Conservation (phyloP, 2,113 vertebrate genomes). For the Patagioenas fasciata region DNA sequence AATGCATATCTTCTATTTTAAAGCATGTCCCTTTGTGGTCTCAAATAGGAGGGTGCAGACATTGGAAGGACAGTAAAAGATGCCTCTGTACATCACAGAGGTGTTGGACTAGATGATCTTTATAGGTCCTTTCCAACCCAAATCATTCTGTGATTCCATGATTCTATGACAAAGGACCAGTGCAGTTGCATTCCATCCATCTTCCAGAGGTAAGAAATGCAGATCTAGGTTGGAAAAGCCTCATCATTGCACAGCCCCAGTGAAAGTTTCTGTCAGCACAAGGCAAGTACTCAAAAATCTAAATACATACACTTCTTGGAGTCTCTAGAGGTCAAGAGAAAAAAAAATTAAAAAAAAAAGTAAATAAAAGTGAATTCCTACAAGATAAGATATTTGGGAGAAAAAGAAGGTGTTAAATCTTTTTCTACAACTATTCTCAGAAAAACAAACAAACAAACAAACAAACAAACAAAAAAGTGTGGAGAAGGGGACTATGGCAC, state of each 20-base stretch:
- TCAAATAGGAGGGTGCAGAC: background rate
- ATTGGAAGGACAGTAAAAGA: background rate
- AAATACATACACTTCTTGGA: background rate
- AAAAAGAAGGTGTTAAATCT: background rate
- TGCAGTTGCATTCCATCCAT: background rate
- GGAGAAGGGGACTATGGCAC: background rate
- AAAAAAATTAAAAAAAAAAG: accelerated
- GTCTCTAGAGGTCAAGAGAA: background rate
- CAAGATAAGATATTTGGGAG: background rate
- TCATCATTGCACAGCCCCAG: background rate
- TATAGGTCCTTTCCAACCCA: background rate
- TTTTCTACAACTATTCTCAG: background rate
- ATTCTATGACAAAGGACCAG: background rate
- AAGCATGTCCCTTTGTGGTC: accelerated
- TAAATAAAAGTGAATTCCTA: background rate
- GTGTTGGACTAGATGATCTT: background rate
- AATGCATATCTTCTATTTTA: background rate
- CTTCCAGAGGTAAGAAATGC: background rate
- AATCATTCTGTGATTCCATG: background rate
- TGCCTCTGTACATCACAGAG: background rate
- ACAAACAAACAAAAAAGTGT: background rate
- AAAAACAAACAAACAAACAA: background rate
- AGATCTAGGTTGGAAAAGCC: background rate
- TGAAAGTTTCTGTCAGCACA: background rate
- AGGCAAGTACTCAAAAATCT: background rate